Percentiles rank a stretch among this genome's conserved stretches.
Conservation (phyloP, 2,888 invertebrate species). For the Monopis laevigella region DNA sequence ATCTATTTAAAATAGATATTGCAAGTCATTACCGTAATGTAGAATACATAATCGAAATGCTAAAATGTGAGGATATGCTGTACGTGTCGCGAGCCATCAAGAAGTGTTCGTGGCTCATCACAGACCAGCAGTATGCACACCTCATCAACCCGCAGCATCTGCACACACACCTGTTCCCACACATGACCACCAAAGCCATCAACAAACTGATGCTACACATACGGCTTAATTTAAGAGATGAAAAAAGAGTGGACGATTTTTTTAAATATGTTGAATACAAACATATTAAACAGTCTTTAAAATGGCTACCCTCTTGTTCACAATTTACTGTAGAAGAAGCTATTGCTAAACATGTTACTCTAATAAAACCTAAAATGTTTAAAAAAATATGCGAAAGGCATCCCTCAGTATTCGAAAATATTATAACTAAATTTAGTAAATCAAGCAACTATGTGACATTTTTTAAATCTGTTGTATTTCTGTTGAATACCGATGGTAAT, state of each 20-base stretch:
- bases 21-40: constrained; percentile 33
- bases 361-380: constrained; percentile 24
- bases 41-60: constrained; percentile 33
- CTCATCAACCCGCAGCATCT: constrained; percentile 43
- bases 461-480: constrained; percentile 23
- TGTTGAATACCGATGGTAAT: constrained; percentile 18
- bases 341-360: constrained; percentile 24
- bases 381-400: constrained; percentile 32
- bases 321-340: constrained; percentile 28
- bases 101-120: constrained; percentile 39
- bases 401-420: constrained; percentile 24
- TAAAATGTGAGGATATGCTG: constrained; percentile 39
- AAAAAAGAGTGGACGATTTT: constrained; percentile 37
- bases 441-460: constrained; percentile 33
- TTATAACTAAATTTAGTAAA: too few species aligned
- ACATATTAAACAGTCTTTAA: constrained; percentile 24
- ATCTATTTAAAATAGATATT: constrained; percentile 39
- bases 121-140: constrained; percentile 34
- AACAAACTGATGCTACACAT: constrained; percentile 37
- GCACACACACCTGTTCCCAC: constrained; percentile 30
- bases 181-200: constrained; percentile 37
- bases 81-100: constrained; percentile 42
- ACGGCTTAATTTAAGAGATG: constrained; percentile 36
- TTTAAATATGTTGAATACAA: constrained; percentile 30
- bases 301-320: constrained; percentile 45